Evolutionary conservation across 2,888 invertebrate species (phyloP).

Genomic region (Nomada fucata): DNA sequence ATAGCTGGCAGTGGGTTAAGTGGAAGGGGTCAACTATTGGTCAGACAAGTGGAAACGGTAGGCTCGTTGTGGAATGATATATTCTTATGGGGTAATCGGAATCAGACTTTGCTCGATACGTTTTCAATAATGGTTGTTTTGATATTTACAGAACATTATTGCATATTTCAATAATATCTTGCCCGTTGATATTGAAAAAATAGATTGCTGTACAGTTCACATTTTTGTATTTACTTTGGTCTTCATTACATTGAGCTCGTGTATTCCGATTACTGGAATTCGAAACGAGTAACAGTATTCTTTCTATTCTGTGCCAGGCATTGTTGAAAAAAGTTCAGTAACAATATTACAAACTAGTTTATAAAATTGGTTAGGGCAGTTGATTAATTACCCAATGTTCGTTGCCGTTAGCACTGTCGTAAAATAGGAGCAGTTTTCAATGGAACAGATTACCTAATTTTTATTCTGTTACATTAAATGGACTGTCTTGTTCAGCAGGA

Average conservation of each 20-base stretch:
- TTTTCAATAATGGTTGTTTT: neutral
- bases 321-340: too few relatives aligned
- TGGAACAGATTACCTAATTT: neutral
- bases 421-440: too few relatives aligned
- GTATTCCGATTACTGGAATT: too few relatives aligned
- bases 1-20: slow-evolving; percentile 15
- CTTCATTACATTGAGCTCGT: too few relatives aligned
- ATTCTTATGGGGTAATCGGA: neutral
- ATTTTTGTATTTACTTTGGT: too few relatives aligned
- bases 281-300: too few relatives aligned
- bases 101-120: neutral
- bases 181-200: neutral
- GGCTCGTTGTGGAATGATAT: neutral
- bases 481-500: neutral
- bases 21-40: slow-evolving; percentile 19
- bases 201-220: too few relatives aligned
- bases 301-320: too few relatives aligned
- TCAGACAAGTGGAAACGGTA: neutral
- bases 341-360: too few relatives aligned
- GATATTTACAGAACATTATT: neutral
- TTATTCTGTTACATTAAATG: neutral
- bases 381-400: too few relatives aligned
- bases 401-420: too few relatives aligned
- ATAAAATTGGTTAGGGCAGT: too few relatives aligned
- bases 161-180: neutral